These are phyloP conservation scores for Oreochromis tanganicae DNA, from an alignment of 2,113 vertebrate genomes.

Conservation along the genomic window DNA sequence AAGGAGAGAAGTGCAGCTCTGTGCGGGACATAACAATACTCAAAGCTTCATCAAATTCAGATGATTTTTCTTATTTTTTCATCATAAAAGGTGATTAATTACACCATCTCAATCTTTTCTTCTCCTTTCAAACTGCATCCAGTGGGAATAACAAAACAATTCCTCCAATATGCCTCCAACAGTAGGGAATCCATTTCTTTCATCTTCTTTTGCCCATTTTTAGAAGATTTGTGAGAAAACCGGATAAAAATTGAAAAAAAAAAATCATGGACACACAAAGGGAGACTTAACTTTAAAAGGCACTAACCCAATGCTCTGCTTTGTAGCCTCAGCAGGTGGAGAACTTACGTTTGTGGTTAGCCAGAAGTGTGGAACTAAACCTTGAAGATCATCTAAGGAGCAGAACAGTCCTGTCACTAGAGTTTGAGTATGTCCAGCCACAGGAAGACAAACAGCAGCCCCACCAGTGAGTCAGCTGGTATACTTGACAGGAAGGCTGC, in stretches of 20 bases:
- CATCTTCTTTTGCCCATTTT: neutral
- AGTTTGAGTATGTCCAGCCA: neutral
- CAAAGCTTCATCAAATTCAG: neutral
- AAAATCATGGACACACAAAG: neutral
- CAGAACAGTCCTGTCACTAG: neutral
- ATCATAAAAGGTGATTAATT: neutral
- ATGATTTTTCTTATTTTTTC: neutral
- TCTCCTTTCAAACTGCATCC: neutral
- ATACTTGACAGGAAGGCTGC: neutral
- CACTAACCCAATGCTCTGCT: neutral
- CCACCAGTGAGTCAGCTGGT: rapidly evolving
- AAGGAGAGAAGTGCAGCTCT: neutral
- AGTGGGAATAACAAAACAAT: rapidly evolving
- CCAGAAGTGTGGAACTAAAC: rapidly evolving
- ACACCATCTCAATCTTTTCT: neutral
- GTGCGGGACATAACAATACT: neutral
- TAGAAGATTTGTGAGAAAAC: neutral
- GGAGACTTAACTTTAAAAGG: neutral
- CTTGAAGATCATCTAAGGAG: neutral
- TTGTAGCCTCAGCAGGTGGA: neutral
- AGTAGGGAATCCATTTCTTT: neutral
- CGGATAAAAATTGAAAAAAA: rapidly evolving
- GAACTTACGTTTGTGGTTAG: neutral
- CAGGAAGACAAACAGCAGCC: neutral
- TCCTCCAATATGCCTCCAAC: rapidly evolving